Evolutionary conservation across 2,113 vertebrate genomes (phyloP).

Genomic region (Pseudolaguvia tuberculata): DNA sequence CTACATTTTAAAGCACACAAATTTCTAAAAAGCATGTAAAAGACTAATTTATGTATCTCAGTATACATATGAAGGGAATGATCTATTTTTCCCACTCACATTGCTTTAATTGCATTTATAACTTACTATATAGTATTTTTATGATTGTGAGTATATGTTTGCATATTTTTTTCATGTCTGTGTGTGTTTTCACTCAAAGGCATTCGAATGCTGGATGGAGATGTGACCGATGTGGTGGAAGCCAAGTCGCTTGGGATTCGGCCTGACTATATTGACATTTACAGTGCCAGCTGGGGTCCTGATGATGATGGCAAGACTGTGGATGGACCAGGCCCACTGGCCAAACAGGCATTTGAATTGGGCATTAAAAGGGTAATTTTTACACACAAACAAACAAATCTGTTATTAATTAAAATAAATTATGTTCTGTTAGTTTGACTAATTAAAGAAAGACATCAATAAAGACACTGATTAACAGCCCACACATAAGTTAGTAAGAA

Average conservation of each 20-base stretch:
- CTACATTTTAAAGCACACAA: not conserved
- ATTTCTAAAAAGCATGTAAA: not conserved
- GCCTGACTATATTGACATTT: constrained; percentile 92
- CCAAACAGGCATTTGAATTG: constrained; percentile 83
- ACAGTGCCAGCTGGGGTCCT: constrained; percentile 94
- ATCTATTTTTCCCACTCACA: constrained; percentile 19
- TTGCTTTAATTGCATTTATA: constrained; percentile 51
- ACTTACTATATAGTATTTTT: constrained; percentile 4
- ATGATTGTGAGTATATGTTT: not conserved
- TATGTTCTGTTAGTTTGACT: not conserved
- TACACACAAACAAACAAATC: constrained; percentile 28
- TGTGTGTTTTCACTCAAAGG: constrained; percentile 70
- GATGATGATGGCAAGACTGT: constrained; percentile 94
- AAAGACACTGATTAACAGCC: not conserved
- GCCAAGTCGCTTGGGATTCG: constrained; percentile 86
- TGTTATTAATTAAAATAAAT: constrained; percentile 14
- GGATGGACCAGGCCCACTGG: constrained; percentile 84
- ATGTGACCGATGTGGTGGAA: constrained; percentile 90
- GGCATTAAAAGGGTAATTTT: constrained; percentile 84
- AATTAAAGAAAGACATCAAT: not conserved
- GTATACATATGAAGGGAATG: not conserved
- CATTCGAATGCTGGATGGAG: constrained; percentile 92
- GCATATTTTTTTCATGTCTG: constrained; percentile 4
- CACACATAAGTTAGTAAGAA: not conserved
- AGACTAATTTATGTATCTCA: not conserved